Conservation (phyloP, 2,113 vertebrate genomes). For the Labrus mixtus region DNA sequence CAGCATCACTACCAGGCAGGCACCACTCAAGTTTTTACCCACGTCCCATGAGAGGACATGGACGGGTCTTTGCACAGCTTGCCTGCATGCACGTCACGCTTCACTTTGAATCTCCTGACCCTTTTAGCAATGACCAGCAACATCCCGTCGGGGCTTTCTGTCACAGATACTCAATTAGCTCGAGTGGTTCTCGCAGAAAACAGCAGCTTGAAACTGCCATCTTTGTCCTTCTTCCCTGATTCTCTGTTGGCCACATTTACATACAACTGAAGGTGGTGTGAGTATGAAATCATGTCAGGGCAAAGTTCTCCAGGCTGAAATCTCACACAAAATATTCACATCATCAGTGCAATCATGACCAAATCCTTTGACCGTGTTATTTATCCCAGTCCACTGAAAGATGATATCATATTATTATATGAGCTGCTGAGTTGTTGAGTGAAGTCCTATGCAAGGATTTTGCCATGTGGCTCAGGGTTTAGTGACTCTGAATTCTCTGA, state of each 20-base stretch:
- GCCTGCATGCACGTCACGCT: slow-evolving; percentile 38
- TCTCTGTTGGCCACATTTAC: slow-evolving; percentile 22
- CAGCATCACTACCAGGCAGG: slow-evolving; percentile 1
- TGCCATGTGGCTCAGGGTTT: slow-evolving; percentile 9
- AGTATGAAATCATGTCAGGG: slow-evolving; percentile 15
- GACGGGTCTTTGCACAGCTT: slow-evolving; percentile 38
- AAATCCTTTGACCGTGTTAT: slow-evolving; percentile 24
- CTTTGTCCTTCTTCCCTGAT: slow-evolving; percentile 40
- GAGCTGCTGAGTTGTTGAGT: slow-evolving; percentile 4
- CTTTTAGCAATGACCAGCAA: slow-evolving; percentile 61
- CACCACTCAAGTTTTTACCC: slow-evolving; percentile 36
- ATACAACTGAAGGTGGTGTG: slow-evolving; percentile 9
- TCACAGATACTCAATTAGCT: slow-evolving; percentile 70
- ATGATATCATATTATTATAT: background rate
- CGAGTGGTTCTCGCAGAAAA: slow-evolving; percentile 53
- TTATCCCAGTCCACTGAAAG: background rate
- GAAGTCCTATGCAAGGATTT: background rate
- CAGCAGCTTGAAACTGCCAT: slow-evolving; percentile 45
- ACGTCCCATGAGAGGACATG: slow-evolving; percentile 41
- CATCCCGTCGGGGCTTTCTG: slow-evolving; percentile 47
- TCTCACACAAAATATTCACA: background rate
- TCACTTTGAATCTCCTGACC: slow-evolving; percentile 67
- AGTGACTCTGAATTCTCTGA: slow-evolving; percentile 12
- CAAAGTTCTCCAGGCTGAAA: background rate
- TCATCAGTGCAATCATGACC: background rate